Conservation (phyloP, 2,113 vertebrate species). For the Acanthochromis polyacanthus region DNA sequence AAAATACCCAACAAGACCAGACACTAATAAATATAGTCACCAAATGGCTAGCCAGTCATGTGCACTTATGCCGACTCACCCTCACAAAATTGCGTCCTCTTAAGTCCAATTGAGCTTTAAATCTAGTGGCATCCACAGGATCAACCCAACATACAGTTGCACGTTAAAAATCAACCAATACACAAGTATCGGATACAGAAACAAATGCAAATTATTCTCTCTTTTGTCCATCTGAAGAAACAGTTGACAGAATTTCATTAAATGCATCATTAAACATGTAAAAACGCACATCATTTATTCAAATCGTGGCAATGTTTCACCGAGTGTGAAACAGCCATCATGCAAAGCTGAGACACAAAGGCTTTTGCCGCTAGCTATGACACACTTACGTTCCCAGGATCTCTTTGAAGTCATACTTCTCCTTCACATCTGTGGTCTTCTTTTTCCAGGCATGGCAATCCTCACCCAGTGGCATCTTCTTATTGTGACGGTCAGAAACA, state of each 20-base stretch:
- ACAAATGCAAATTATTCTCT: constrained; percentile 2
- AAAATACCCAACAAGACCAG: neutral
- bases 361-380: constrained; percentile 6
- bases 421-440: constrained; percentile 85
- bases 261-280: constrained; percentile 7
- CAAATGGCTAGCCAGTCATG: neutral
- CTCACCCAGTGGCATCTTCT: constrained; percentile 87
- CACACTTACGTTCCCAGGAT: constrained; percentile 86
- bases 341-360: neutral
- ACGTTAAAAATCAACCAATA: neutral
- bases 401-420: constrained; percentile 87
- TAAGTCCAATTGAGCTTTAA: neutral
- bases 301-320: neutral
- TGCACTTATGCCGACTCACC: neutral
- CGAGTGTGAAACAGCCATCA: constrained; percentile 28
- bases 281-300: constrained; percentile 3
- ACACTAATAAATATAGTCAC: neutral
- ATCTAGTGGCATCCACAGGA: neutral
- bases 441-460: constrained; percentile 86
- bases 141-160: neutral
- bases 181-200: neutral
- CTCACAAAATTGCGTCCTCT: too few relatives aligned
- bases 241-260: neutral
- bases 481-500: constrained; percentile 79
- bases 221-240: neutral